phyloP scores from a whole-genome alignment of 2,797 vertebrate species.

The Chloroceryle amazona region DNA sequence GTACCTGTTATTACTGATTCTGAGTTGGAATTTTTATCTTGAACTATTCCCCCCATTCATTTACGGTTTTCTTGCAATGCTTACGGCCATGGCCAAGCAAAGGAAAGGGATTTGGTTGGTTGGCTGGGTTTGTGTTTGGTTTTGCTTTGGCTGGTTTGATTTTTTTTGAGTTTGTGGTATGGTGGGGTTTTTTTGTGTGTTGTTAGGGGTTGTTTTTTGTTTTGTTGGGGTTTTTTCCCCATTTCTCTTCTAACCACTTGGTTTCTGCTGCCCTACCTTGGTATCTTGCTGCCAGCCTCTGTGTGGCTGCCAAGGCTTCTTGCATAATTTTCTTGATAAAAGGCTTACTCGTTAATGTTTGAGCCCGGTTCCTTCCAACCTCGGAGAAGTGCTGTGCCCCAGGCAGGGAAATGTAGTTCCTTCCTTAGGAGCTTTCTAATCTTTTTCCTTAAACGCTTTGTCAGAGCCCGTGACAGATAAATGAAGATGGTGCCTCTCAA shows the following conservation, averaged over 20 bases:
- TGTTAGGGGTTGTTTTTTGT: neutral
- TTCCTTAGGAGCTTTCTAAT: constrained; percentile 64
- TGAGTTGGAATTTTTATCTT: neutral
- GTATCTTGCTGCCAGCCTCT: constrained; percentile 20
- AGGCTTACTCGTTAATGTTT: constrained; percentile 75
- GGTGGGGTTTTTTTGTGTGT: no score
- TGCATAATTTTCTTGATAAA: constrained; percentile 78
- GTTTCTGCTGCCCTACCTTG: neutral
- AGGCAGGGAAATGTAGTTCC: constrained; percentile 64
- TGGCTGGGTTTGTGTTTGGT: no score
- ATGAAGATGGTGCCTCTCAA: neutral
- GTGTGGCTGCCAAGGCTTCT: constrained; percentile 58
- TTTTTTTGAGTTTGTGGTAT: no score
- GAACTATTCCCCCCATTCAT: neutral
- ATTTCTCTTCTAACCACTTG: neutral
- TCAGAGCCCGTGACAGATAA: constrained; percentile 58
- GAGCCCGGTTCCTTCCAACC: constrained; percentile 50
- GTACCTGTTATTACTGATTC: neutral
- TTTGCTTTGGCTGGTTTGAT: no score
- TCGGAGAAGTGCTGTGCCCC: constrained; percentile 61
- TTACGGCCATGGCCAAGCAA: neutral
- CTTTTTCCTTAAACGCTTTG: constrained; percentile 66
- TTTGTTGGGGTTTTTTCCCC: no score
- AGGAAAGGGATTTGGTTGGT: neutral
- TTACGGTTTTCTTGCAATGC: neutral